Evolutionary conservation across 2,113 vertebrate species (phyloP).

Genomic region (Ceyx margarethae): DNA sequence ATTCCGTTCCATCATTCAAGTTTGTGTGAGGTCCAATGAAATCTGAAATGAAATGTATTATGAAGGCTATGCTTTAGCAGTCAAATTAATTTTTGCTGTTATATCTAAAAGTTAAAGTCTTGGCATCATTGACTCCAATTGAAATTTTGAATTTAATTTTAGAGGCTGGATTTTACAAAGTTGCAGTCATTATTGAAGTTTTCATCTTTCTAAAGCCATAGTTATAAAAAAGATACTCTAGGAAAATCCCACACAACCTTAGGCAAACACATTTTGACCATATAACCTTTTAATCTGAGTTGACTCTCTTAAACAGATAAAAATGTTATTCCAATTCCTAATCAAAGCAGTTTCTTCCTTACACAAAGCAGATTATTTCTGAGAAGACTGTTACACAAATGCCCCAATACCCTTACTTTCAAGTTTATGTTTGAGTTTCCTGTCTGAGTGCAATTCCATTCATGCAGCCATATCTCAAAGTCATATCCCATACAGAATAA

Average conservation of each 20-base stretch:
- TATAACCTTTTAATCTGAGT: neutral
- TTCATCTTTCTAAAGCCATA: neutral
- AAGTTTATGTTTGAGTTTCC: neutral
- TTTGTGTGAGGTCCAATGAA: conserved; percentile 21
- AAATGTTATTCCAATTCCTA: neutral
- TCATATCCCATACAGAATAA: neutral
- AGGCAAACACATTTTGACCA: neutral
- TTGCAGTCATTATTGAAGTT: neutral
- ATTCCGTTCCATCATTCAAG: conserved; percentile 12
- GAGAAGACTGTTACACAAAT: neutral
- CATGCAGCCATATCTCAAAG: neutral
- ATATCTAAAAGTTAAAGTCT: neutral
- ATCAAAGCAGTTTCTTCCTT: neutral
- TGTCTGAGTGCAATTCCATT: neutral
- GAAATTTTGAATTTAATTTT: neutral
- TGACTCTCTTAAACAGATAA: neutral
- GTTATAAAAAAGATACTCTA: neutral
- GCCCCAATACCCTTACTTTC: neutral
- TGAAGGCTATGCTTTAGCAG: neutral
- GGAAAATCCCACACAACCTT: neutral
- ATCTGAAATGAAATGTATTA: conserved; percentile 25
- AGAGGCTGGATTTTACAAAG: neutral
- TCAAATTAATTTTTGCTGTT: neutral
- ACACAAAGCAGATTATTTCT: neutral
- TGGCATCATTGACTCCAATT: neutral